Base-by-base conservation (phyloP, 2,888 invertebrate species). In the Thumatha senex region DNA sequence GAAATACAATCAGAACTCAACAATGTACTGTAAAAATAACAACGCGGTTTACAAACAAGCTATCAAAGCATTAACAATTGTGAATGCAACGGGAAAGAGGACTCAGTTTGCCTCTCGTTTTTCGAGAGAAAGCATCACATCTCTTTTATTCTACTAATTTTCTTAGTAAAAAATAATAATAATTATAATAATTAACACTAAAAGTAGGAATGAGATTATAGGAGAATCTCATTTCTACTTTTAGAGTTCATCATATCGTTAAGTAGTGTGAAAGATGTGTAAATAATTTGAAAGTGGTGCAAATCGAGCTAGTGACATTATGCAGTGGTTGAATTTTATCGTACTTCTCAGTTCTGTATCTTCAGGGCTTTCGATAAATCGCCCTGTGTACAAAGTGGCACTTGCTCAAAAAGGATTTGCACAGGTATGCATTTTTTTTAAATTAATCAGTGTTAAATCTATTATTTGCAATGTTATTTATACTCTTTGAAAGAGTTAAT, bases 371-470 rank as follows among this genome's bases (percentile, higher is more conserved):
- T 73, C 82, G 7, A 85, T 88, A 11, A 89, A 88, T 54, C 74
- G 85, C 11, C 82, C 86, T 0, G 90, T 94, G 54, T 93, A 94
- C 65, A 94, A 94, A 82, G 92, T 93, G 15, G 82, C 91, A 11
- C 79, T 95, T n/a, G 93, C 94, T 1, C 95, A 95, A 76, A 93
- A 92, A 70, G 95, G 95, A 67, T 95, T 93, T 68, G 93, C 95
- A 42, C 95, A 95, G 93, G 95, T 95, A 51, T 44, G 58, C 48
- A n/a, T n/a, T n/a, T n/a, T n/a, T n/a, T n/a, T n/a, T n/a, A n/a
- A n/a, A n/a, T n/a, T n/a, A n/a, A n/a, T n/a, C n/a, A n/a, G n/a
- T n/a, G n/a, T n/a, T n/a, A n/a, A n/a, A n/a, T n/a, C n/a, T n/a
- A n/a, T n/a, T n/a, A n/a, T n/a, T n/a, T n/a, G n/a, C n/a, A n/a